phyloP scores from a whole-genome alignment of 2,797 vertebrate genomes.

The Aphelocoma californica region DNA sequence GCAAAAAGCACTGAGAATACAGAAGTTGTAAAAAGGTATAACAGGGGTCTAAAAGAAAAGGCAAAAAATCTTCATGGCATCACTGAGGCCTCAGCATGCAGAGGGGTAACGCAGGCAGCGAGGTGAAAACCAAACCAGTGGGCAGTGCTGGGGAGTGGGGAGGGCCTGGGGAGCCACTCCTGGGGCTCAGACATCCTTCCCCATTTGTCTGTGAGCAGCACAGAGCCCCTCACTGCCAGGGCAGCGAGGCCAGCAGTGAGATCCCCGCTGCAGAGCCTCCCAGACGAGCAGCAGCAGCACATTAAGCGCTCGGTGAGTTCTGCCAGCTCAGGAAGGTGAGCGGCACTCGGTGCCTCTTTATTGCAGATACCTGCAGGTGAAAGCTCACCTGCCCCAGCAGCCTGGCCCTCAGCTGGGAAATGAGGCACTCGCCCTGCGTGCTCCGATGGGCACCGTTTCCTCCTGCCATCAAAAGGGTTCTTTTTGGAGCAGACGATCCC shows the following conservation, averaged over 20 bases:
- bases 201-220: not conserved
- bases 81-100: no score
- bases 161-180: no score
- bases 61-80: no score
- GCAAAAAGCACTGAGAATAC: no score
- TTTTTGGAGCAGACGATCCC: not conserved
- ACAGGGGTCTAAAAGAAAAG: no score
- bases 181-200: no score
- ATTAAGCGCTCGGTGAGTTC: not conserved
- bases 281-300: not conserved
- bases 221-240: not conserved
- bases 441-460: not conserved
- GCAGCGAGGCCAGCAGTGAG: not conserved
- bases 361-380: not conserved
- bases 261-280: no score
- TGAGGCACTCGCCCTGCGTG: not conserved
- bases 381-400: not conserved
- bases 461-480: not conserved
- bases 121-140: no score
- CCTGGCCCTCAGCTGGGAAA: not conserved
- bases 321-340: not conserved
- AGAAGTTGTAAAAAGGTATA: no score
- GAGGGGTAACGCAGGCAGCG: no score
- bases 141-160: no score
- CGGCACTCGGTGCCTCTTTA: not conserved